Evolutionary conservation across 2,888 invertebrate genomes (phyloP).

Genomic region (Mallateleia sp.): DNA sequence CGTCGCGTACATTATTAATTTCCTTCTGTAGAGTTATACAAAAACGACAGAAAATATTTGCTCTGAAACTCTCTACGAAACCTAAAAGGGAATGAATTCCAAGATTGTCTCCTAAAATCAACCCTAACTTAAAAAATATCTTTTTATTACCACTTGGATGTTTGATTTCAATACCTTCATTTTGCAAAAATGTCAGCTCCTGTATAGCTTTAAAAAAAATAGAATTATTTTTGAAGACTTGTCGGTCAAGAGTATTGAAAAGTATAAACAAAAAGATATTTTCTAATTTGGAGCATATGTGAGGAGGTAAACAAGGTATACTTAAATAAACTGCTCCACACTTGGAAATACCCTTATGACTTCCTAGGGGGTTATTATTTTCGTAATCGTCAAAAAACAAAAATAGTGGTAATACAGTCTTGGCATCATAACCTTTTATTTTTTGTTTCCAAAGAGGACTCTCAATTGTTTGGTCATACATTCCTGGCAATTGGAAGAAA

Average conservation of each 20-base stretch:
- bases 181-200: slow-evolving; percentile 70
- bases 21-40: slow-evolving; percentile 47
- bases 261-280: slow-evolving; percentile 65
- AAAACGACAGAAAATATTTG: slow-evolving; percentile 53
- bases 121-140: slow-evolving; percentile 71
- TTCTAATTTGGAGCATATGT: slow-evolving; percentile 58
- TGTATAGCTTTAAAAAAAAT: slow-evolving; percentile 74
- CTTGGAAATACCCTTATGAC: no score
- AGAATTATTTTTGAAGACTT: slow-evolving; percentile 59
- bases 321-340: slow-evolving; percentile 30
- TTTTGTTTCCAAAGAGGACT: no score
- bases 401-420: neutral
- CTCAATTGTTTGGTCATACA: no score
- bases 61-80: no score
- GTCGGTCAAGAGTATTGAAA: slow-evolving; percentile 74
- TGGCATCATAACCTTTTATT: no score
- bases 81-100: no score
- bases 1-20: slow-evolving; percentile 2
- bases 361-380: no score
- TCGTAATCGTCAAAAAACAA: neutral
- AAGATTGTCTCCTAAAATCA: slow-evolving; percentile 67
- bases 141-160: neutral
- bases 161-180: slow-evolving; percentile 61
- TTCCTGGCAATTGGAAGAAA: slow-evolving; percentile 7
- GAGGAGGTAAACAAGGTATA: slow-evolving; percentile 50